Base-by-base conservation (phyloP, 2,888 invertebrate species). In the Caenorhabditis sp. region DNA sequence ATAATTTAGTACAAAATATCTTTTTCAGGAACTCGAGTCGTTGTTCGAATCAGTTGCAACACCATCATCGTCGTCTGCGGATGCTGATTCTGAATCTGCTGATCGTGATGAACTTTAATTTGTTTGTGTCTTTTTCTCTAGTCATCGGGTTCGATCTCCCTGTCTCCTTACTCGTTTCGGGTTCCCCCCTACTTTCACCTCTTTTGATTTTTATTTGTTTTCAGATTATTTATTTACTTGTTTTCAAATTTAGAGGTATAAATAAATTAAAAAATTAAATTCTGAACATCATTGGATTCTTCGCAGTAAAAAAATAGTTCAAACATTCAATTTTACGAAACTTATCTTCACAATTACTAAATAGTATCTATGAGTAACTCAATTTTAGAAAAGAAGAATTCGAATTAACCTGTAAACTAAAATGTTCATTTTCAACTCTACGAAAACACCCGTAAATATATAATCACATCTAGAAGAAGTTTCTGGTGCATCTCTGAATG, bases 11-110 rank as follows among this genome's bases (percentile, higher is more conserved):
- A 38, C n/a, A 49, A n/a, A 3, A 25, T 25, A 20, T 60, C 23
- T 25, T 56, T 67, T 75, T 65, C 64, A 97, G 89, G 93, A 94
- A 83, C 90, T 99, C 59, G 95, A 97, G 88, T 94, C 94, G 82
- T 92, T 96, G 26, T 95, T 96, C 0, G 95, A 97, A 88, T 97
- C 97, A 8, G 97, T 99, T 88, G 94, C 97, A 99, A 90, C 90
- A 97, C 81, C 97, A 97, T 90, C 91, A 92, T 72, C 81, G 63
- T 20, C 76, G 66, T 25, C 27, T 10, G 59, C 63, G 4, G 31
- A 31, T 57, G 17, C 56, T 17, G 56, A 56, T 3, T 1, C 17
- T 14, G 56, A 43, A 43, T 43, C 56, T 14, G 73, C 68, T 21
- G 73, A 73, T 52, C 68, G 69, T 38, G 73, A 73, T n/a, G 73